Conservation (phyloP, 1,140 invertebrate species). For the Pinna nobilis region DNA sequence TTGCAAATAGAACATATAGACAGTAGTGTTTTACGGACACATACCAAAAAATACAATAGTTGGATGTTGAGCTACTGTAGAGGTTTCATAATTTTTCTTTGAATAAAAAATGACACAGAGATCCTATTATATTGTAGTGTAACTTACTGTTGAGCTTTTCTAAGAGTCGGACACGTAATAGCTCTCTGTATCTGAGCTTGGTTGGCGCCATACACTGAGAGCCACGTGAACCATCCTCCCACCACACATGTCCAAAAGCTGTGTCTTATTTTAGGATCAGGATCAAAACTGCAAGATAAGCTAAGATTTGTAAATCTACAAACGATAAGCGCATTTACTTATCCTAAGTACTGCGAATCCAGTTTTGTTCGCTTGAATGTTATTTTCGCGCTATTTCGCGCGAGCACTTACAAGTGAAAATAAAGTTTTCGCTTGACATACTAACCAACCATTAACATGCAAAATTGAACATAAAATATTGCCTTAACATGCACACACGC, state of each 20-base stretch:
- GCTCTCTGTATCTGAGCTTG: conserved; percentile 95
- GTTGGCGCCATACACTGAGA: conserved; percentile 92
- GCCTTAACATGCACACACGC: no score
- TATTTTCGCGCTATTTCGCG: no score
- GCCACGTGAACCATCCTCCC: conserved; percentile 90
- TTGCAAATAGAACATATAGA: no score
- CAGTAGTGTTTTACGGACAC: background rate
- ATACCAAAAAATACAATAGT: background rate
- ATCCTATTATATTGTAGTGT: background rate
- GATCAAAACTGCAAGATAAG: conserved; percentile 77
- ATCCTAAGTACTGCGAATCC: no score
- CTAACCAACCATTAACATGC: no score
- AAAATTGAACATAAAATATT: no score
- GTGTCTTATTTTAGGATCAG: conserved; percentile 64
- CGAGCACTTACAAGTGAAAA: no score
- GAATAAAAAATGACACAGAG: no score
- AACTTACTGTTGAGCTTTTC: conserved; percentile 80
- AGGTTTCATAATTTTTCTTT: background rate
- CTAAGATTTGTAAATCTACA: background rate
- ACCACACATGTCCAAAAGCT: conserved; percentile 55
- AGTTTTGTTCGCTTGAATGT: no score
- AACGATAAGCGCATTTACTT: background rate
- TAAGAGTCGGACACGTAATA: conserved; percentile 84
- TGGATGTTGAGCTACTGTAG: no score
- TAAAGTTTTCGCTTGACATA: no score